phyloP scores from a whole-genome alignment of 2,888 invertebrate genomes.

The Aphodius sticticus region DNA sequence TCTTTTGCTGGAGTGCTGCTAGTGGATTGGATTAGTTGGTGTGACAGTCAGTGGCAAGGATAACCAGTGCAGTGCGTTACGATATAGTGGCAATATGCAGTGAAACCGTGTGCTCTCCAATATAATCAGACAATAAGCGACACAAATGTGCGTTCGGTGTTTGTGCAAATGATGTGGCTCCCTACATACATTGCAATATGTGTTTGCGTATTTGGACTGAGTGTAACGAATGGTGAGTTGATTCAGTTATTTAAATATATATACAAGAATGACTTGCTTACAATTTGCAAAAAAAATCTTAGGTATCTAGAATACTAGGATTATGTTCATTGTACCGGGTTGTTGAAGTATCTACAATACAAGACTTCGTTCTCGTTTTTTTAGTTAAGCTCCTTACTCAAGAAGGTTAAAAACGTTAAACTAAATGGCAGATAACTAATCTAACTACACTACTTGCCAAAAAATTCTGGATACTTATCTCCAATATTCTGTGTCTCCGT shows the following conservation, averaged over 20 bases:
- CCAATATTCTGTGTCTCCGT: too few relatives aligned
- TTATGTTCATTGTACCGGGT: too few relatives aligned
- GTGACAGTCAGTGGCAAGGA: conserved; percentile 13
- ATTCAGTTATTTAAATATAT: background rate
- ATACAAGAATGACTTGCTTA: too few relatives aligned
- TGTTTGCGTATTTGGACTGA: conserved; percentile 40
- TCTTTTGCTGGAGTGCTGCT: conserved; percentile 5
- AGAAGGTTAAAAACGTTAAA: too few relatives aligned
- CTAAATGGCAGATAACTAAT: too few relatives aligned
- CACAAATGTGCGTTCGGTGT: conserved; percentile 39
- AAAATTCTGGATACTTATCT: too few relatives aligned
- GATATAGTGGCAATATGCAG: conserved; percentile 5
- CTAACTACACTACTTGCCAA: too few relatives aligned
- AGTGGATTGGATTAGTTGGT: conserved; percentile 9
- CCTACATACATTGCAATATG: conserved; percentile 40
- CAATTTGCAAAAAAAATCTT: too few relatives aligned
- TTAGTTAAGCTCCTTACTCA: too few relatives aligned
- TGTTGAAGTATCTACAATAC: too few relatives aligned
- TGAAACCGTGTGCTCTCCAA: conserved; percentile 8
- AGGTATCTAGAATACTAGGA: too few relatives aligned
- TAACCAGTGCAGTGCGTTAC: conserved; percentile 11
- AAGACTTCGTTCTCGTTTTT: too few relatives aligned
- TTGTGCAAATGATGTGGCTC: conserved; percentile 40
- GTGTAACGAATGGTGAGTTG: conserved; percentile 39
- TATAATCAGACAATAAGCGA: conserved; percentile 14